These are phyloP conservation scores for Acronicta alni DNA, from an alignment of 2,888 invertebrate genomes.

Conservation along the genomic window DNA sequence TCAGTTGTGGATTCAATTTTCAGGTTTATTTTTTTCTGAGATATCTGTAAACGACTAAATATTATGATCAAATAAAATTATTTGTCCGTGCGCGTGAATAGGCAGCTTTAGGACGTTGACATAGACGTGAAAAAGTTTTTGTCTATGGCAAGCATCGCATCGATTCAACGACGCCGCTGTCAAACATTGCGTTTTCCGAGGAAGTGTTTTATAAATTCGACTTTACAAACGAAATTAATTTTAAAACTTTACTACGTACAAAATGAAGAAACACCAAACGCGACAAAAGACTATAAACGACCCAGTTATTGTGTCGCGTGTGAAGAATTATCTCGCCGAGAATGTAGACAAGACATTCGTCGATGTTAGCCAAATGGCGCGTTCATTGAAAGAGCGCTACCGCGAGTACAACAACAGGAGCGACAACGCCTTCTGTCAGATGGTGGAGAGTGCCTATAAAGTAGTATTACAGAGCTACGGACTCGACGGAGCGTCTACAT, in stretches of 20 bases:
- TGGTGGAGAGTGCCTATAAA: conserved; percentile 94
- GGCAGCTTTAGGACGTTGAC: conserved; percentile 41
- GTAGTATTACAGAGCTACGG: conserved; percentile 92
- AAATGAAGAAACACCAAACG: conserved; percentile 87
- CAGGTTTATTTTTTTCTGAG: conserved; percentile 64
- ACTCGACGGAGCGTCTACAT: conserved; percentile 88
- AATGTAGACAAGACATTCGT: conserved; percentile 94
- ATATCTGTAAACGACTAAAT: conserved; percentile 70
- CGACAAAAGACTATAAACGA: conserved; percentile 86
- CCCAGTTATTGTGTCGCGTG: conserved; percentile 89
- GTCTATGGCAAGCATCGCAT: conserved; percentile 71
- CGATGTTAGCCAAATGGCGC: conserved; percentile 95
- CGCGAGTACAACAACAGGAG: conserved; percentile 95
- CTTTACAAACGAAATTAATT: conserved; percentile 36
- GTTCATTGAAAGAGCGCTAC: conserved; percentile 92
- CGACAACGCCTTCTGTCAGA: conserved; percentile 93
- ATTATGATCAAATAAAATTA: too few relatives aligned
- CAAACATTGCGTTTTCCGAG: conserved; percentile 72
- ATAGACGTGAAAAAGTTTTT: conserved; percentile 41
- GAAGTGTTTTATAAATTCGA: conserved; percentile 55
- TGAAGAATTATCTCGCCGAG: conserved; percentile 93
- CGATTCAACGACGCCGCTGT: conserved; percentile 80
- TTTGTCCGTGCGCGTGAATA: conserved; percentile 18
- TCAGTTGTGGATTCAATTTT: conserved; percentile 75
- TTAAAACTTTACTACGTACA: conserved; percentile 46